Evolutionary conservation across 2,797 vertebrate genomes (phyloP), one percentile per base, ranked within the genome.

Genomic region (Sphenopsis melanotis): DNA sequence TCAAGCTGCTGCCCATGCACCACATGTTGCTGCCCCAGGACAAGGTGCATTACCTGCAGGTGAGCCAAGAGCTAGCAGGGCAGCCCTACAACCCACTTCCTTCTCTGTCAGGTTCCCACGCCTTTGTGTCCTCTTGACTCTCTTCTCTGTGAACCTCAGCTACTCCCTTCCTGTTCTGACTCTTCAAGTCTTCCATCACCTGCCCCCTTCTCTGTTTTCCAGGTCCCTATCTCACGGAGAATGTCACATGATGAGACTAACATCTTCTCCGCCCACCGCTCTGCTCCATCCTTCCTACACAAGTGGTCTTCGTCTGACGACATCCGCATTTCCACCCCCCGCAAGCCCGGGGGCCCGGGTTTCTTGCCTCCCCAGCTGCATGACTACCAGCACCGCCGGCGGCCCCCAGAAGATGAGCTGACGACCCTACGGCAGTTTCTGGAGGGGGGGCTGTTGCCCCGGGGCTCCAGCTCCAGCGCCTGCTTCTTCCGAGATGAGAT

Each of bases 281-380:
- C 94, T 3, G 89, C 98, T 69, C 97, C 98, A 53, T 98, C 98
- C 93, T 98, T 98, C 83, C 97, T 98, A 94, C 98, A 98, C 90
- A 98, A 98, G 94, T 98, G 98, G 98, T 98, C 98, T 65, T 98
- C 98, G 18, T 98, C 98, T 49, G 98, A 98, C 34, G 98, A 98
- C 86, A 98, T 98, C 92, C 97, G 97, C 81, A 90, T 98, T 52
- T 52, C 96, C 78, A 96, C 96, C 59, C 98, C 97, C 74, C 92
- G 94, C 83, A 98, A 97, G 53, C 94, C 95, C 11, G 96, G 97
- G 4, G 93, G 95, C 42, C 91, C 97, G 5, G 65, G 95, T 55
- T 97, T 97, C 59, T 97, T 98, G 91, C 95, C 96, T 86, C 90
- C 94, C 78, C 97, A 97, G 60, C 70, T 96, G 93, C 96, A 93